Conservation (phyloP, 2,113 vertebrate genomes). For the Sylvia atricapilla region DNA sequence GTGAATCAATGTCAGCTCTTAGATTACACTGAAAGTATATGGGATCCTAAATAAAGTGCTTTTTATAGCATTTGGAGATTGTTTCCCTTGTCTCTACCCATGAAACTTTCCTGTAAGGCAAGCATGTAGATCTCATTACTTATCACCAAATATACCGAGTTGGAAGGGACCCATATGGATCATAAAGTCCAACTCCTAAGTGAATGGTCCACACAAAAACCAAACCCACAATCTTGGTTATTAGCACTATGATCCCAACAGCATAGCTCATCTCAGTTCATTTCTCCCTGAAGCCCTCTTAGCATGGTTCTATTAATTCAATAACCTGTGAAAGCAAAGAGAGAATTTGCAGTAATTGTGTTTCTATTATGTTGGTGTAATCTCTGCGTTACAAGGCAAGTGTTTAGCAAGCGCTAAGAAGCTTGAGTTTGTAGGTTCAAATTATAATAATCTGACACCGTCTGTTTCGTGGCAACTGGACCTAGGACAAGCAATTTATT, state of each 20-base stretch:
- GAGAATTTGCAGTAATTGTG: neutral
- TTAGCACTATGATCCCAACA: neutral
- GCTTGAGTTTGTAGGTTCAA: neutral
- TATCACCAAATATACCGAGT: neutral
- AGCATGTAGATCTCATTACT: constrained; percentile 33
- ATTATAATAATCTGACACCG: neutral
- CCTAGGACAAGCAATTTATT: neutral
- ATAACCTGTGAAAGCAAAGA: constrained; percentile 52
- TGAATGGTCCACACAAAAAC: neutral
- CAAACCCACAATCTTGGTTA: neutral
- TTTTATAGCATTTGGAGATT: constrained; percentile 20
- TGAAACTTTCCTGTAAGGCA: neutral
- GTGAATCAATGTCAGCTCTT: neutral
- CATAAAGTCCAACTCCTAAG: neutral
- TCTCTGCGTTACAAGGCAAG: neutral
- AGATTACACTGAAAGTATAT: neutral
- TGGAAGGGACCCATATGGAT: neutral
- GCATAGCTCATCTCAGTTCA: neutral
- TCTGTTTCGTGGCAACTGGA: neutral
- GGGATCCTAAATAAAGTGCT: neutral
- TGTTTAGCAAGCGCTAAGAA: neutral
- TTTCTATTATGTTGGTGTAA: neutral
- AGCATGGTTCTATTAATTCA: constrained; percentile 42
- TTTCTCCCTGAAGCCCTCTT: constrained; percentile 42
- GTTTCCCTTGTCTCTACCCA: neutral